These are phyloP conservation scores for Nasonia oneida DNA, from an alignment of 2,888 invertebrate species.

Conservation along the genomic window DNA sequence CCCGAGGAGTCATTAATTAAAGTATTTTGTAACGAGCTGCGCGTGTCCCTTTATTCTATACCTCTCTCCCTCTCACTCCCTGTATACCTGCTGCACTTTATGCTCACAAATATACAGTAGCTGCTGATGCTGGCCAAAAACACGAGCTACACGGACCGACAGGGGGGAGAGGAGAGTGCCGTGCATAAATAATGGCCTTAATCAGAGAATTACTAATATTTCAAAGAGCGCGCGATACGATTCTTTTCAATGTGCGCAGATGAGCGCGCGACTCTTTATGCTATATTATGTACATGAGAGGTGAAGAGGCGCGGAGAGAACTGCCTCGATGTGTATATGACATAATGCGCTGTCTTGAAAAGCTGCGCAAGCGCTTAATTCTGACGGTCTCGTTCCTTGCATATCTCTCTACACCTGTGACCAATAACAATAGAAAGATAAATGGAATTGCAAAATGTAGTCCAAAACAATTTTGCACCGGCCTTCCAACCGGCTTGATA, in stretches of 20 bases:
- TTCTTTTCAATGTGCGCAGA: constrained; percentile 68
- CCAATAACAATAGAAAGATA: too few relatives aligned
- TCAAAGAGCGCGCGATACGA: constrained; percentile 73
- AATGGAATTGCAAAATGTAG: too few relatives aligned
- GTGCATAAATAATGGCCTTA: constrained; percentile 72
- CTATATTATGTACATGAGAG: constrained; percentile 1
- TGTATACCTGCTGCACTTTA: not conserved
- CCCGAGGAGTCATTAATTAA: constrained; percentile 78
- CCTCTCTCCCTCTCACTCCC: constrained; percentile 12
- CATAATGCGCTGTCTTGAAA: not conserved
- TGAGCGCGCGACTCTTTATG: not conserved
- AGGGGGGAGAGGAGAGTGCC: not conserved
- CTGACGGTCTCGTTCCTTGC: constrained; percentile 55
- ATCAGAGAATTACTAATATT: constrained; percentile 77
- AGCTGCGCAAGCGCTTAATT: constrained; percentile 43
- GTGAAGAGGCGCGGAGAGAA: constrained; percentile 13
- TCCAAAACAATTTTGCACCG: too few relatives aligned
- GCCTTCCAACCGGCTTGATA: too few relatives aligned
- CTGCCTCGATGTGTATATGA: not conserved
- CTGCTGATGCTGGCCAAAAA: not conserved
- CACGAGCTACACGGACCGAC: not conserved
- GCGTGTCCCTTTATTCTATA: constrained; percentile 36
- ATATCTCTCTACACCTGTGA: not conserved
- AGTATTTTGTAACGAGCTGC: constrained; percentile 74
- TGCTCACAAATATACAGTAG: not conserved